Base-by-base conservation (phyloP, 2,797 vertebrate genomes). In the Hydrocynus forskahlii region DNA sequence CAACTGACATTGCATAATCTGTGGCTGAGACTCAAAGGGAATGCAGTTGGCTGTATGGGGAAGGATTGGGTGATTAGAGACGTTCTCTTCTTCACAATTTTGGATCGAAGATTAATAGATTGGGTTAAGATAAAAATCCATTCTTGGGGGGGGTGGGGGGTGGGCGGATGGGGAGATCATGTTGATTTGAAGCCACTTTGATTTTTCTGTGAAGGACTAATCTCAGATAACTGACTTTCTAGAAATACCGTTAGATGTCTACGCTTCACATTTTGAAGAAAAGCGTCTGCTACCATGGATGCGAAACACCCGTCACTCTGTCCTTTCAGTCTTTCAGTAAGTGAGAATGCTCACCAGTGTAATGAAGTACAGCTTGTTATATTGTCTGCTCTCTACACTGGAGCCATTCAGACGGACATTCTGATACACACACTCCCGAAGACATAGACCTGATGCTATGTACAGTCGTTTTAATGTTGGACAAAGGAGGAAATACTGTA, bases 131-230 rank as follows among this genome's bases (percentile, higher is more conserved):
- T 57, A 10, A 14, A 54, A 72, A 40, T 72, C 57, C 12, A 25
- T 16, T 29, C 45, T 16, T 7, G 43, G 5, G 10, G 43, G 43
- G 29, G 3, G 29, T n/a, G n/a, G n/a, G n/a, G n/a, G n/a, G n/a
- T n/a, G n/a, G n/a, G n/a, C n/a, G n/a, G 21, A 5, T 19, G 12
- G 10, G n/a, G 14, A 43, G 16, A 64, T 55, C 6, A 68, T 1
- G 10, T 38, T 43, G 23, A 14, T 29, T 64, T 64, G 43, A 79
- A 64, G 59, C 60, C 62, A 74, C 55, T 43, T 74, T 35, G 38
- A 67, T 48, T 66, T 45, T 52, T n/a, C n/a, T 64, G 45, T 72
- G 60, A 66, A 40, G 35, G n/a, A n/a, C n/a, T 43, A 73, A 10
- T 21, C 12, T 55, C 59, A 79, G 17, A 72, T 63, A 17, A 63